Evolutionary conservation across 2,113 vertebrate species (phyloP).

Genomic region (Phalacrocorax pelagicus): DNA sequence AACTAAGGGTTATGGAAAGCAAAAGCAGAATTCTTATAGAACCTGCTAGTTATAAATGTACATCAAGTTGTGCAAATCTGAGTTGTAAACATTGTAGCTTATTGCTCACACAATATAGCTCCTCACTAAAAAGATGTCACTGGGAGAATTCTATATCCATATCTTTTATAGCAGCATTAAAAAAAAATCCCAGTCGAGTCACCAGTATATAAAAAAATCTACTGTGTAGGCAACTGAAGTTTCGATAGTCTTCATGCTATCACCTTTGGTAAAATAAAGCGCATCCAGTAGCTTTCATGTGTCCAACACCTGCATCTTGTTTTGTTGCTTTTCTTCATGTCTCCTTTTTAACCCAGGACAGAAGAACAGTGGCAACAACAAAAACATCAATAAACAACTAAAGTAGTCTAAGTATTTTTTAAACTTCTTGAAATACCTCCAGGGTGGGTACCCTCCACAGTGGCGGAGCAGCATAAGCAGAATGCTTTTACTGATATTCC

Average conservation of each 20-base stretch:
- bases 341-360: background rate
- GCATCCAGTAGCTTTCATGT: background rate
- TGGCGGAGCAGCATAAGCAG: background rate
- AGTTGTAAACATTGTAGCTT: background rate
- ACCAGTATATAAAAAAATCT: background rate
- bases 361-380: background rate
- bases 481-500: background rate
- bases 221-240: background rate
- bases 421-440: background rate
- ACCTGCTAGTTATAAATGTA: background rate
- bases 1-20: background rate
- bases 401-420: background rate
- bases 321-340: background rate
- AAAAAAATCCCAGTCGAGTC: background rate
- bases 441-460: background rate
- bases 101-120: background rate
- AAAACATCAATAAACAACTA: background rate
- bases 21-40: slow-evolving; percentile 22
- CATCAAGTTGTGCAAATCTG: background rate
- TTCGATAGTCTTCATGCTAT: background rate
- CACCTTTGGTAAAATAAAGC: background rate
- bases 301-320: background rate
- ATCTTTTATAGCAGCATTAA: background rate
- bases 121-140: background rate
- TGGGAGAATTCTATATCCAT: background rate